Conservation (phyloP, 2,113 vertebrate species). For the Romanogobio albipinnatus region DNA sequence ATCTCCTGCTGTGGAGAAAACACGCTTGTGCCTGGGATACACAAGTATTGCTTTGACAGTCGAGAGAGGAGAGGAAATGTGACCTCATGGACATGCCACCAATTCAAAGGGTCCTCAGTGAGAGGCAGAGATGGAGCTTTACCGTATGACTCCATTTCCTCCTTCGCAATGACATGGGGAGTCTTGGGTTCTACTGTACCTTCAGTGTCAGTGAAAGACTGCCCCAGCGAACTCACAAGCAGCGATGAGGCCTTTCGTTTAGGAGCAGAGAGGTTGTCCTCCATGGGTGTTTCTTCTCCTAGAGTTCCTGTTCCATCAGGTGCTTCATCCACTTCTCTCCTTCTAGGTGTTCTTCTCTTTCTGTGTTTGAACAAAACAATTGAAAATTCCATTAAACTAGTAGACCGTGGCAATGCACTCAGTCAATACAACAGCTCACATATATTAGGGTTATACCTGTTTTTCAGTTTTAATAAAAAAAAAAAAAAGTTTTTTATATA, state of each 20-base stretch:
- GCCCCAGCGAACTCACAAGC: not conserved
- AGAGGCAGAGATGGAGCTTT: constrained; percentile 1
- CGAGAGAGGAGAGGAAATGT: not conserved
- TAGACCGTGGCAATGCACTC: not conserved
- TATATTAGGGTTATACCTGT: too few relatives aligned
- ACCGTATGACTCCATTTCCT: not conserved
- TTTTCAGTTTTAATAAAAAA: not conserved
- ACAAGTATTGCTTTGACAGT: constrained; percentile 1
- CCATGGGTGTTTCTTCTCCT: not conserved
- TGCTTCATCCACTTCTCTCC: not conserved
- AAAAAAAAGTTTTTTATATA: too few relatives aligned
- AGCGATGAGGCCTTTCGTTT: not conserved
- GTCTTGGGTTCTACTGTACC: too few relatives aligned
- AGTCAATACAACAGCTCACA: too few relatives aligned
- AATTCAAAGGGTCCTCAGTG: not conserved
- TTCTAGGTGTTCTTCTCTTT: not conserved
- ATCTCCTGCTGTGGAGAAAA: not conserved
- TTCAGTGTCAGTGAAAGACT: too few relatives aligned
- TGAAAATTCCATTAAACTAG: not conserved
- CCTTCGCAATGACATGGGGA: not conserved
- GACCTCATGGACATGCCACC: not conserved
- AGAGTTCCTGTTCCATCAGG: not conserved
- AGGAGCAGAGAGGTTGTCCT: not conserved
- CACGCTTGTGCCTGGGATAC: not conserved
- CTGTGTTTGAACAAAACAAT: not conserved